A percentile compares a stretch with the other conserved stretches of the same genome.
Conservation (phyloP, 1,140 invertebrate species). For the Neomicropteryx cornuta region DNA sequence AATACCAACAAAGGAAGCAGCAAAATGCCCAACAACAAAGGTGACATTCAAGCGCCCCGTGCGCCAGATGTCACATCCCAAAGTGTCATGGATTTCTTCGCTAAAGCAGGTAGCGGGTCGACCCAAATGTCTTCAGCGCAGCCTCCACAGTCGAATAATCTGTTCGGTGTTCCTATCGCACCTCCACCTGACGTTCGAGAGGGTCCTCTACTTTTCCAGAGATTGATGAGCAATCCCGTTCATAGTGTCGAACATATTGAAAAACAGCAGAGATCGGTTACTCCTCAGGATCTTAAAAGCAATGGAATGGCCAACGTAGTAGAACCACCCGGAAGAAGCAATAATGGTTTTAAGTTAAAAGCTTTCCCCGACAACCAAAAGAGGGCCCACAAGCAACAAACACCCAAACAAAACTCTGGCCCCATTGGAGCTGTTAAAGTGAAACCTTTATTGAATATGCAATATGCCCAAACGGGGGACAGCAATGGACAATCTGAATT, state of each 20-base stretch:
- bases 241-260: constrained; percentile 81
- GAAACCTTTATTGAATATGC: constrained; percentile 21
- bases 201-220: constrained; percentile 47
- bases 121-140: constrained; percentile 39
- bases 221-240: constrained; percentile 68
- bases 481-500: constrained; percentile 30
- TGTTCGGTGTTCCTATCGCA: constrained; percentile 31
- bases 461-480: constrained; percentile 22
- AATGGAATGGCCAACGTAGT: constrained; percentile 28
- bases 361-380: constrained; percentile 30
- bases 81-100: constrained; percentile 78
- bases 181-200: constrained; percentile 33
- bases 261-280: constrained; percentile 68
- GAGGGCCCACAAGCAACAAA: constrained; percentile 17
- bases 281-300: constrained; percentile 43
- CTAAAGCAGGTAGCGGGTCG: constrained; percentile 59
- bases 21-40: constrained; percentile 17
- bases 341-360: constrained; percentile 32
- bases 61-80: constrained; percentile 50
- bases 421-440: constrained; percentile 21
- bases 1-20: constrained; percentile 43
- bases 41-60: constrained; percentile 22
- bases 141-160: constrained; percentile 34
- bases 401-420: constrained; percentile 10
- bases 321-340: constrained; percentile 24